These are phyloP conservation scores for Alcis repandata DNA, from an alignment of 2,888 invertebrate genomes.

Conservation along the genomic window DNA sequence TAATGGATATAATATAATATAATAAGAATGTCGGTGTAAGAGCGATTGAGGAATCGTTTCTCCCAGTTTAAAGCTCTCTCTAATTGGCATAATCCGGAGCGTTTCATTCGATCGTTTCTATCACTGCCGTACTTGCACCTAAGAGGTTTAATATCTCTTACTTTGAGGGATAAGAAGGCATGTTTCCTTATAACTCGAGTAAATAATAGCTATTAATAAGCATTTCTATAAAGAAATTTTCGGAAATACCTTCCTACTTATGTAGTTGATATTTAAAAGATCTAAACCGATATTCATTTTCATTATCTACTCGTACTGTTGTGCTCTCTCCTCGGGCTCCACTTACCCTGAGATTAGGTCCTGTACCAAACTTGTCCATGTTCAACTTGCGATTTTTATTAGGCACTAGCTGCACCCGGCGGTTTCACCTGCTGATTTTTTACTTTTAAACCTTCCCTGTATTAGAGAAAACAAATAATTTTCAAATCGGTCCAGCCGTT, in stretches of 20 bases:
- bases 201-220: neutral
- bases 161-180: slow-evolving; percentile 35
- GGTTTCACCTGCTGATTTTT: too few relatives aligned
- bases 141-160: slow-evolving; percentile 51
- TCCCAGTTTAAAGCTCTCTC: slow-evolving; percentile 69
- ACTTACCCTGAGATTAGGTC: too few relatives aligned
- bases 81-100: slow-evolving; percentile 79
- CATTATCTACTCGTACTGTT: too few relatives aligned
- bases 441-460: too few relatives aligned
- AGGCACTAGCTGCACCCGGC: too few relatives aligned
- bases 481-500: too few relatives aligned
- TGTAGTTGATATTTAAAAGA: neutral
- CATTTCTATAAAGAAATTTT: neutral
- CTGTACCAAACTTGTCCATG: too few relatives aligned
- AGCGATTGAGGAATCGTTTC: slow-evolving; percentile 68
- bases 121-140: slow-evolving; percentile 56
- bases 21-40: slow-evolving; percentile 51
- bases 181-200: slow-evolving; percentile 10
- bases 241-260: neutral
- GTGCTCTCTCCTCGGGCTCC: too few relatives aligned
- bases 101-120: slow-evolving; percentile 52
- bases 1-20: slow-evolving; percentile 57
- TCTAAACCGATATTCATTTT: too few relatives aligned
- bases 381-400: too few relatives aligned
- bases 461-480: too few relatives aligned